A percentile compares a stretch with the other conserved stretches of the same genome.
phyloP scores from a whole-genome alignment of 53 echinoderm and acorn worm species.

The Temnopleurus reevesii region DNA sequence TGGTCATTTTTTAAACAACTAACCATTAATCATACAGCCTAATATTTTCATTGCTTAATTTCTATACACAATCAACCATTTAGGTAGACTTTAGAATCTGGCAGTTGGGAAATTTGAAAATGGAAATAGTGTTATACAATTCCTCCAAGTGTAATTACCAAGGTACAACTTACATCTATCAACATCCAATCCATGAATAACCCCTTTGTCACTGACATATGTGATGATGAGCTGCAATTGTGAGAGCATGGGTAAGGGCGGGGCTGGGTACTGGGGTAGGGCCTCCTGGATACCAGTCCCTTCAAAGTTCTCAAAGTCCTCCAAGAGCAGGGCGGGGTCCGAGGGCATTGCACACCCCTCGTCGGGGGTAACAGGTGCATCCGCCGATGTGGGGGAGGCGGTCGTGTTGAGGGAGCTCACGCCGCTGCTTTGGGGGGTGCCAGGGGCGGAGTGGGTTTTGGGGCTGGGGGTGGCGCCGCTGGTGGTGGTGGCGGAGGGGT shows the following conservation, averaged over 20 bases:
- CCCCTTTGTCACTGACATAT: conserved; percentile 68
- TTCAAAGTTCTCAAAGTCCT: conserved; percentile 42
- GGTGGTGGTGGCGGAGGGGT: not conserved
- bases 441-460: conserved; percentile 1
- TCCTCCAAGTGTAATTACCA: no score
- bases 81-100: no score
- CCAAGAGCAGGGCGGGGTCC: not conserved
- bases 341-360: not conserved
- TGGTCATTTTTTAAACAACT: no score
- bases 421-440: conserved; percentile 51
- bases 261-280: conserved; percentile 43
- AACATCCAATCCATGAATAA: conserved; percentile 83
- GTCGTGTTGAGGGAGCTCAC: conserved; percentile 43
- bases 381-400: not conserved
- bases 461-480: not conserved
- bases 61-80: no score
- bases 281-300: conserved; percentile 10
- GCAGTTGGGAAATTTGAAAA: no score
- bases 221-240: conserved; percentile 73
- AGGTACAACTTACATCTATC: conserved; percentile 72
- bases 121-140: no score
- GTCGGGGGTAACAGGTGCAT: conserved; percentile 17
- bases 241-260: conserved; percentile 49
- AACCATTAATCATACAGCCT: no score
- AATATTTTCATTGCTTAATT: no score